Evolutionary conservation across 2,888 invertebrate species (phyloP), one percentile per base, ranked within the genome.

Genomic region (Malthinus flaveolus): DNA sequence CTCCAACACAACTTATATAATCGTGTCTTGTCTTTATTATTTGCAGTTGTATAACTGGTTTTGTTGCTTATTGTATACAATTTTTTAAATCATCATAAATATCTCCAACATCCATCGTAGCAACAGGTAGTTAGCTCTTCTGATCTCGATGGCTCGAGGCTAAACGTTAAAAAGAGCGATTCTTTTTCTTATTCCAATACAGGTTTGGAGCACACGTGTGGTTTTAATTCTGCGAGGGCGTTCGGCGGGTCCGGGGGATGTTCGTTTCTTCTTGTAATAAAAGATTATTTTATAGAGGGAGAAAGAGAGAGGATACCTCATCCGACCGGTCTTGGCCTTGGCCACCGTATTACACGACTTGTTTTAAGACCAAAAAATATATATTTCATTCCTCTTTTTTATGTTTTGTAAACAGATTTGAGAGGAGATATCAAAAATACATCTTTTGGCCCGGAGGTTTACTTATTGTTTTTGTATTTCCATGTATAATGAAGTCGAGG

Each of bases 261-360:
- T 23, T 23, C 36, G 48, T 45, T 56, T 44, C 32, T 45, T 31
- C 35, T 32, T 31, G 10, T 13, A 23, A 23, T 23, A 23, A 44
- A 36, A 46, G 55, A 56, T 60, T 42, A 56, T 59, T 56, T 53
- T 53, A 51, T 53, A 47, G 54, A 59, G 23, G 23, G 23, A 23
- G 23, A 23, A 23, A 23, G 23, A 23, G 23, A 23, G 23, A 23
- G 23, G 23, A 23, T 23, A 23, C 23, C 60, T 49, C 57, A 60
- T 53, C 57, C 32, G 57, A 63, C 63, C 63, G 60, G 63, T 63
- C 56, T 46, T 54, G 55, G 35, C 56, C 53, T 59, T 62, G 54
- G 60, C 63, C 59, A 60, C 63, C 32, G 63, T 60, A 59, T 63
- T 63, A 63, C 63, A 46, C 63, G 55, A 49, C 48, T 60, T 52